Conservation (phyloP, 2,888 invertebrate species). For the Aleiodes leptofemur region DNA sequence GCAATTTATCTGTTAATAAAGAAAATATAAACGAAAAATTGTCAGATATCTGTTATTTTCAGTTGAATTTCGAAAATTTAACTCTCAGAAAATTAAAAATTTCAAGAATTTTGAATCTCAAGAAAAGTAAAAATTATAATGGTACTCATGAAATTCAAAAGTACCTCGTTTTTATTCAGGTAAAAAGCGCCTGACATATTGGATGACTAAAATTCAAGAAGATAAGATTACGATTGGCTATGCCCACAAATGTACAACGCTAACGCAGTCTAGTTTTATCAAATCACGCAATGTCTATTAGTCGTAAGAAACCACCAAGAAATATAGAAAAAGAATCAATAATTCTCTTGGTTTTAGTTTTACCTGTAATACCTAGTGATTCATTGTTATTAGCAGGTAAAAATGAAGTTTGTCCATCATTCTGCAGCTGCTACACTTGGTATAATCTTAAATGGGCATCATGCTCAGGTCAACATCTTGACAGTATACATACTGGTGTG, state of each 20-base stretch:
- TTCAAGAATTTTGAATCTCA: no score
- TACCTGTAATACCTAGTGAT: not conserved
- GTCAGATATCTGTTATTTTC: no score
- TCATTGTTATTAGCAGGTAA: not conserved
- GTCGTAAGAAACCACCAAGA: not conserved
- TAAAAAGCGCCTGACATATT: not conserved
- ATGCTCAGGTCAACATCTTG: slow-evolving; percentile 66
- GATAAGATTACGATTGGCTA: slow-evolving; percentile 18
- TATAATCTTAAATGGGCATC: slow-evolving; percentile 64
- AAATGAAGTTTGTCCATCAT: slow-evolving; percentile 59
- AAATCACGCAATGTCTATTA: not conserved
- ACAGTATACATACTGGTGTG: slow-evolving; percentile 66
- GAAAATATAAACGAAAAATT: no score
- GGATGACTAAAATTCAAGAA: slow-evolving; percentile 16
- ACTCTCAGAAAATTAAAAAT: no score
- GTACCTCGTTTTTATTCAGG: not conserved
- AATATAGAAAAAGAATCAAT: not conserved
- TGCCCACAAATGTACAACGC: not conserved
- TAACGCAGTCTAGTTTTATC: not conserved
- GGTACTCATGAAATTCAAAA: no score
- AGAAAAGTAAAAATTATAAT: no score
- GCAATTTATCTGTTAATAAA: no score
- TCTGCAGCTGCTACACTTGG: slow-evolving; percentile 68
- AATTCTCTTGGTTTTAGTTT: not conserved
- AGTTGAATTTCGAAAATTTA: no score